phyloP scores from a whole-genome alignment of 1,140 invertebrate species.

The Anastrepha ludens region DNA sequence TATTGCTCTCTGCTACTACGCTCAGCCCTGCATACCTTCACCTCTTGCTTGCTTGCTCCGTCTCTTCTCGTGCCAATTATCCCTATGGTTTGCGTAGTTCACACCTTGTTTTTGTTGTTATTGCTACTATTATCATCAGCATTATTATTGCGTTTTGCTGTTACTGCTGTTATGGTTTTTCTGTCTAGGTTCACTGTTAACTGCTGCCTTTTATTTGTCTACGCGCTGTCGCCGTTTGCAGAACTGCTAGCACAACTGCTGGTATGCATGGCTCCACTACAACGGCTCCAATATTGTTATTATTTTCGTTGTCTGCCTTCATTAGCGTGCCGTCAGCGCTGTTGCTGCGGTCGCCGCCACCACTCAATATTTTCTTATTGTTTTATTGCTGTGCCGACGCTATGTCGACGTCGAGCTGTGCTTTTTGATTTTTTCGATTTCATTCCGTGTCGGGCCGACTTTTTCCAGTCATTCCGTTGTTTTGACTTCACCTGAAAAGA shows the following conservation, averaged over 20 bases:
- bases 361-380: constrained; percentile 34
- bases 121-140: constrained; percentile 11
- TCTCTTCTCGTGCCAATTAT: not conserved
- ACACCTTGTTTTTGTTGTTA: constrained; percentile 32
- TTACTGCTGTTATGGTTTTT: not conserved
- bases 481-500: constrained; percentile 42
- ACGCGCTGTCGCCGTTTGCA: not conserved
- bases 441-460: constrained; percentile 11
- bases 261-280: not conserved
- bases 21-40: not conserved
- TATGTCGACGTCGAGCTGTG: not conserved
- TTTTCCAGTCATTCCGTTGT: constrained; percentile 52
- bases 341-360: not conserved
- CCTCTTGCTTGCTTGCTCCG: no score
- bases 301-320: not conserved
- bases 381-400: not conserved
- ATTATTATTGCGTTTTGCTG: constrained; percentile 9
- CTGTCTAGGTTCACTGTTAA: not conserved
- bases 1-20: not conserved
- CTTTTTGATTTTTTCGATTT: constrained; percentile 47
- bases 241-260: not conserved
- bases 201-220: not conserved
- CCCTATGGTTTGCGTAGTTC: not conserved
- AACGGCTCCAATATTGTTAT: not conserved
- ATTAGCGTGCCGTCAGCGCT: not conserved